Evolutionary conservation across 2,113 vertebrate species (phyloP).

Genomic region (Poicephalus meyeri): DNA sequence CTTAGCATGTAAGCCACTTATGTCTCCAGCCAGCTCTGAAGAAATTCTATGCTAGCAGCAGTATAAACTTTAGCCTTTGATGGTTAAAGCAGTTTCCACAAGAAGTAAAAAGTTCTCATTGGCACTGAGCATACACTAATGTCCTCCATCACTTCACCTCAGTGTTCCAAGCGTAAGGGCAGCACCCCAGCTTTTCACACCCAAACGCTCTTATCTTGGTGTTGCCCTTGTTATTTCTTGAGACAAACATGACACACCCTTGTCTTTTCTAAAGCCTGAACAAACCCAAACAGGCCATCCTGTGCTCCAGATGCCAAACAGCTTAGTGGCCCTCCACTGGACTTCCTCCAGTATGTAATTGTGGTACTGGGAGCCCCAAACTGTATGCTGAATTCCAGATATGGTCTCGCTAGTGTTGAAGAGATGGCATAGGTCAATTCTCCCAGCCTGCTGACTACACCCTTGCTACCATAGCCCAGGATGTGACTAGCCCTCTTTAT

Average conservation of each 20-base stretch:
- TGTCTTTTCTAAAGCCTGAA: background rate
- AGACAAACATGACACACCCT: background rate
- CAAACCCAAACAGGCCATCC: background rate
- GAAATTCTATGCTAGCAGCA: background rate
- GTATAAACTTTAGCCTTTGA: background rate
- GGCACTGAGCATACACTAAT: background rate
- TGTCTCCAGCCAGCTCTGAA: background rate
- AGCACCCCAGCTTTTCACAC: background rate
- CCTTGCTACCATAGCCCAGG: background rate
- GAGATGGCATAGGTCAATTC: background rate
- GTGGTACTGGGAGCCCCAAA: background rate
- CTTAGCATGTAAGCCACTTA: background rate
- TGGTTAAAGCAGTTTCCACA: background rate
- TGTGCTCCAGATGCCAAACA: background rate
- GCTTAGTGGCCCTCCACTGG: background rate
- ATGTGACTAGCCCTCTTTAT: background rate
- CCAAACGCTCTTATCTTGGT: background rate
- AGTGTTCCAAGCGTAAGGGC: background rate
- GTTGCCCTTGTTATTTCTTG: background rate
- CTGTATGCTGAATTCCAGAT: background rate
- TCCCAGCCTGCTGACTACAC: background rate
- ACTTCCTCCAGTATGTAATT: background rate
- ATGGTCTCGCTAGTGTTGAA: background rate
- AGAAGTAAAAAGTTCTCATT: background rate
- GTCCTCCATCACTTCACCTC: background rate